Evolutionary conservation across 1,140 invertebrate genomes (phyloP), one percentile per base, ranked within the genome.

Genomic region (Chionoecetes opilio): DNA sequence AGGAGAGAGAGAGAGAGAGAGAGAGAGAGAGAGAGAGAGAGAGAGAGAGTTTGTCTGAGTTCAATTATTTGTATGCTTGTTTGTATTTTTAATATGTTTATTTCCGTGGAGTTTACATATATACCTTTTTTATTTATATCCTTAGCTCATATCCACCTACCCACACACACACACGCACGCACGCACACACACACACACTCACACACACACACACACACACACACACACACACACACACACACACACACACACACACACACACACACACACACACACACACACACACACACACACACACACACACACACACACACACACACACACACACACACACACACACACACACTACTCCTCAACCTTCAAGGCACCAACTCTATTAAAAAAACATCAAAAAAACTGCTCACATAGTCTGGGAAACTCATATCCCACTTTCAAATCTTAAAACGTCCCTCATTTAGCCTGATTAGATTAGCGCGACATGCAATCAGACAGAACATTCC

Each of bases 311-410:
- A 75, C 63, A 75, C 63, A 75, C 63, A 75, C 21, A 75, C 63
- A 75, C 63, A 75, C 63, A 75, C 63, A 75, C 63, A 75, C 63
- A 75, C 63, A 75, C 63, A 75, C 63, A 75, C 63, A n/a, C n/a
- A 75, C 21, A 75, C 63, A 8, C 5, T 46, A 46, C 5, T 14
- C 63, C 21, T 75, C n/a, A 75, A 5, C 63, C n/a, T 21, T 75
- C 11, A n/a, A n/a, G 63, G 21, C 63, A n/a, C 11, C n/a, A 75
- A 75, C n/a, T 75, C 11, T 75, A n/a, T n/a, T n/a, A n/a, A n/a
- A n/a, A n/a, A n/a, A n/a, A n/a, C n/a, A n/a, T n/a, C n/a, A n/a
- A n/a, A n/a, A n/a, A n/a, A n/a, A n/a, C n/a, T n/a, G 8, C 53
- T 63, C 53, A 6, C 53, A 21, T 14, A 14, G 38, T 21, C 53